Evolutionary conservation across 37 sponge, comb jelly and placozoan genomes (phyloP).

Genomic region (Eunapius fragilis): DNA sequence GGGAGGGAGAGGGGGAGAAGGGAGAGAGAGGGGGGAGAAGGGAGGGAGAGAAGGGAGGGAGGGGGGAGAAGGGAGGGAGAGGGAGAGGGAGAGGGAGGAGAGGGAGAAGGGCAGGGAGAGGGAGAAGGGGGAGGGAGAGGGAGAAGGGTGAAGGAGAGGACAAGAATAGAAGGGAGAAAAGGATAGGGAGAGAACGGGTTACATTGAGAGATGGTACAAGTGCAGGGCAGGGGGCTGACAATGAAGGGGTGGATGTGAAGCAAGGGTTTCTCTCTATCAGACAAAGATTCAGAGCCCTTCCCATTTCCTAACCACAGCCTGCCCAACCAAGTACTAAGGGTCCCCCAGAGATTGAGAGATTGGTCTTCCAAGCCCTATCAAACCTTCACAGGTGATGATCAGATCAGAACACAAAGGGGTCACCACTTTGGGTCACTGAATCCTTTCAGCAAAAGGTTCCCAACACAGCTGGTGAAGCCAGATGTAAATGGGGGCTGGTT

Average conservation of each 20-base stretch:
- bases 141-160: neutral
- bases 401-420: neutral
- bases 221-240: neutral
- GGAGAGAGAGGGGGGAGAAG: neutral
- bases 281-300: neutral
- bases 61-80: constrained; percentile 35
- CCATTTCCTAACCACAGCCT: neutral
- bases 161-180: neutral
- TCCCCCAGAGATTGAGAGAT: constrained; percentile 3
- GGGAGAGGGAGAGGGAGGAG: constrained; percentile 34
- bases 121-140: constrained; percentile 21
- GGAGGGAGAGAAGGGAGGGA: constrained; percentile 8
- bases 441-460: neutral
- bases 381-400: neutral
- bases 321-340: neutral
- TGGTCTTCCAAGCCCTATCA: neutral
- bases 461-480: neutral
- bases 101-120: neutral
- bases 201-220: constrained; percentile 7
- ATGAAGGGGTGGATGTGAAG: neutral
- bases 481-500: neutral
- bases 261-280: neutral
- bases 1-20: neutral
- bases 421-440: neutral
- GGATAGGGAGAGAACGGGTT: neutral